These are phyloP conservation scores for Cataglyphis cursor DNA, from an alignment of 2,888 invertebrate genomes.

Conservation along the genomic window DNA sequence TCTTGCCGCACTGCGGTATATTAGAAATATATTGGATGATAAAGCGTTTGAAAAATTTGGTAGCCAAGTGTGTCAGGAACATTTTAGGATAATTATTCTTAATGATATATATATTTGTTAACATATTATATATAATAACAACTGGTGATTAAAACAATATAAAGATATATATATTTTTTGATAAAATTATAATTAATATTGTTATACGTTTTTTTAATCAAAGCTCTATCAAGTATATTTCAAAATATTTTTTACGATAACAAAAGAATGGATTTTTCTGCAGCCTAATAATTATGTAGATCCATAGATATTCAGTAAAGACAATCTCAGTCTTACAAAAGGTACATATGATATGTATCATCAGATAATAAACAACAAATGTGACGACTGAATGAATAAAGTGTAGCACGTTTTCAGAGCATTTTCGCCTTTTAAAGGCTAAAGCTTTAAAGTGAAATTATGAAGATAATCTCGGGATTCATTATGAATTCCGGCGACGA, in stretches of 20 bases:
- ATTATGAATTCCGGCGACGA: conserved; percentile 62
- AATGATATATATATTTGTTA: conserved; percentile 5
- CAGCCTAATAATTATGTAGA: neutral
- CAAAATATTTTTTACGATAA: neutral
- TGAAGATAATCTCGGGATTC: conserved; percentile 66
- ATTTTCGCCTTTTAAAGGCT: conserved; percentile 58
- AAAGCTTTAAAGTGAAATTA: conserved; percentile 64
- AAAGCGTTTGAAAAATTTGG: neutral
- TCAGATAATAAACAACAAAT: conserved; percentile 14
- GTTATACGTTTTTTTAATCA: neutral
- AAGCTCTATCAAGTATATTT: neutral
- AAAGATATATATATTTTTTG: neutral
- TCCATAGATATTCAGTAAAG: neutral
- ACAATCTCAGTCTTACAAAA: neutral
- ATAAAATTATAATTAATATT: no score
- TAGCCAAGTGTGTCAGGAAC: neutral
- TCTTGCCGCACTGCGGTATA: conserved; percentile 46
- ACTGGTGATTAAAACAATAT: neutral
- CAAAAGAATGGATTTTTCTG: neutral
- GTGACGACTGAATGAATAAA: neutral
- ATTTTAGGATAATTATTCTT: neutral
- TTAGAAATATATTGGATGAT: neutral
- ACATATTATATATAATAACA: neutral
- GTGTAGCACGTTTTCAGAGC: neutral
- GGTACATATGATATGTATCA: neutral